Evolutionary conservation across 1,140 invertebrate genomes (phyloP).

Genomic region (Dendroctonus valens): DNA sequence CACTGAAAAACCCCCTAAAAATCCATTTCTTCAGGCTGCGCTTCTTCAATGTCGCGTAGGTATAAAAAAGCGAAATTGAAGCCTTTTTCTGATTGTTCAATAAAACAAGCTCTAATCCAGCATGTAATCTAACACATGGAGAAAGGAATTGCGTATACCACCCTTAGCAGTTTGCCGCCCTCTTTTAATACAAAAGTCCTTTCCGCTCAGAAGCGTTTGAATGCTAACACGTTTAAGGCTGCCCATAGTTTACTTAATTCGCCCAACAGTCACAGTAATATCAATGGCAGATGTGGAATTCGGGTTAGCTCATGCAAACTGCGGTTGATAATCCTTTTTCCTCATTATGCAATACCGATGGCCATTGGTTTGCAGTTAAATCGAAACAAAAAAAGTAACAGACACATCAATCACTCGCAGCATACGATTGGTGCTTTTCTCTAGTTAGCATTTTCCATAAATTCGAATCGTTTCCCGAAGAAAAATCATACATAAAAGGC

Average conservation of each 20-base stretch:
- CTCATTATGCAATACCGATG: no score
- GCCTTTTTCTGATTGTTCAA: constrained; percentile 11
- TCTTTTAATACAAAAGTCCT: constrained; percentile 38
- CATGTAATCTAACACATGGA: constrained; percentile 46
- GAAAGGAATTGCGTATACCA: constrained; percentile 45
- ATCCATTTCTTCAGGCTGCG: background rate
- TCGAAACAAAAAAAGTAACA: background rate
- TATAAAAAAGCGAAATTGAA: constrained; percentile 12
- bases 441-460: constrained; percentile 21
- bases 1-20: background rate
- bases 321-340: background rate
- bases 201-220: constrained; percentile 47
- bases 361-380: no score
- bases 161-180: constrained; percentile 37
- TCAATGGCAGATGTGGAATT: constrained; percentile 50
- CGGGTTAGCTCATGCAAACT: constrained; percentile 9
- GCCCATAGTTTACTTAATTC: constrained; percentile 48
- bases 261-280: constrained; percentile 44
- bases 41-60: no score
- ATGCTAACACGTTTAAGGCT: constrained; percentile 48
- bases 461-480: constrained; percentile 11
- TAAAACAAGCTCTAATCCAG: constrained; percentile 38
- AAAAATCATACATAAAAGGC: constrained; percentile 15
- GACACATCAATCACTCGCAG: background rate
- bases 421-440: no score